These are phyloP conservation scores for Papilio xuthus DNA, from an alignment of 1,140 invertebrate genomes.

Conservation along the genomic window DNA sequence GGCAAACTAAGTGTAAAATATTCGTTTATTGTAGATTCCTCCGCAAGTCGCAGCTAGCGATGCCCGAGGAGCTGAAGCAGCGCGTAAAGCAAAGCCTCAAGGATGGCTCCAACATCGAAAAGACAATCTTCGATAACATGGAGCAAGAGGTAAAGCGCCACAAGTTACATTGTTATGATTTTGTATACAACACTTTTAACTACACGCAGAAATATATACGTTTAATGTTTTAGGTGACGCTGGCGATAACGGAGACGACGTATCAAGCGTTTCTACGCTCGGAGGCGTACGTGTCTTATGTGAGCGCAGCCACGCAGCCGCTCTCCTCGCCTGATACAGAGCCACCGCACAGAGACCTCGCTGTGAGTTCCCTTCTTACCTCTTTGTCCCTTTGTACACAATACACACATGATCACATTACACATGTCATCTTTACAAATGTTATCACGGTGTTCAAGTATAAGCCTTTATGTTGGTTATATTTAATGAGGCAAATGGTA, in stretches of 20 bases:
- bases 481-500: no score
- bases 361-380: conserved; percentile 11
- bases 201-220: no score
- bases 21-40: conserved; percentile 84
- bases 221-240: conserved; percentile 85
- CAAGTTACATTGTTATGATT: background rate
- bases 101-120: conserved; percentile 82
- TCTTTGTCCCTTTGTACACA: background rate
- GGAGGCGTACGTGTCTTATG: conserved; percentile 94
- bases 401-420: background rate
- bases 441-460: no score
- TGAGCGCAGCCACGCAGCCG: conserved; percentile 86
- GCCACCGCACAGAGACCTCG: conserved; percentile 57
- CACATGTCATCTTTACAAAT: no score
- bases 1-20: no score
- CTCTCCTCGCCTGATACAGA: conserved; percentile 79
- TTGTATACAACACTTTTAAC: no score
- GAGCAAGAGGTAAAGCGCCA: conserved; percentile 77
- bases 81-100: conserved; percentile 86
- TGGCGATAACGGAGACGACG: conserved; percentile 90
- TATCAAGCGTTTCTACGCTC: conserved; percentile 96
- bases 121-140: conserved; percentile 83
- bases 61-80: conserved; percentile 89
- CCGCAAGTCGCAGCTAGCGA: conserved; percentile 90
- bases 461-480: no score